phyloP scores from a whole-genome alignment of 2,113 vertebrate genomes.

The Mastomys natalensis region DNA sequence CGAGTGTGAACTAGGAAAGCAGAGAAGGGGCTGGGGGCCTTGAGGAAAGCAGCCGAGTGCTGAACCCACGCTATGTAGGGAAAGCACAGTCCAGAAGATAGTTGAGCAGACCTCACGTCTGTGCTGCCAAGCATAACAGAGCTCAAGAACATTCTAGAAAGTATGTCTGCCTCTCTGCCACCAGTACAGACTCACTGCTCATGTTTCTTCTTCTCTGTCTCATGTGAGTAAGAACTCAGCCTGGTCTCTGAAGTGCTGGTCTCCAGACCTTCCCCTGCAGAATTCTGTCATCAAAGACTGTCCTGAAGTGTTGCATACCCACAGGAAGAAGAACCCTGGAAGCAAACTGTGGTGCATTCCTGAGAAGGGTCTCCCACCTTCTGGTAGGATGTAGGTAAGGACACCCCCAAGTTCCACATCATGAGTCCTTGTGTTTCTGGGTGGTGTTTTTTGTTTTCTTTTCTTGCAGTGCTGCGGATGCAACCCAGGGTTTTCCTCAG shows the following conservation, averaged over 20 bases:
- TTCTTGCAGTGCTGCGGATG: neutral
- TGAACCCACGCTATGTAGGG: neutral
- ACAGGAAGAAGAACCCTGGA: neutral
- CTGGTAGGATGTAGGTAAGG: neutral
- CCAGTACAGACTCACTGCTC: neutral
- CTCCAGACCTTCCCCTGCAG: neutral
- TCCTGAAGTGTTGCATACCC: too few relatives aligned
- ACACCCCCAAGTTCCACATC: neutral
- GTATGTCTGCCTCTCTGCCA: neutral
- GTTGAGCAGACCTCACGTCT: neutral
- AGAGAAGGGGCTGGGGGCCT: neutral
- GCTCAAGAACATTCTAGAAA: neutral
- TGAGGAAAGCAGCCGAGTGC: neutral
- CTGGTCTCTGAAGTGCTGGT: neutral
- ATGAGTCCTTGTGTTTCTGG: neutral
- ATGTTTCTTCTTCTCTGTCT: neutral
- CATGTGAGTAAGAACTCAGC: neutral
- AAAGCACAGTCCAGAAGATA: neutral
- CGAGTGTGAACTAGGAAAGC: neutral
- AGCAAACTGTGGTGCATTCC: too few relatives aligned
- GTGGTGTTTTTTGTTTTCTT: neutral
- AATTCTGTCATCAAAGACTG: neutral
- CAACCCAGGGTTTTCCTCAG: neutral
- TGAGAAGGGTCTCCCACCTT: neutral
- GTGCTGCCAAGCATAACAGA: neutral